Percentiles rank a stretch among this genome's conserved stretches.
These are phyloP conservation scores for Nylanderia fulva DNA, from an alignment of 1,140 invertebrate genomes.

Conservation along the genomic window DNA sequence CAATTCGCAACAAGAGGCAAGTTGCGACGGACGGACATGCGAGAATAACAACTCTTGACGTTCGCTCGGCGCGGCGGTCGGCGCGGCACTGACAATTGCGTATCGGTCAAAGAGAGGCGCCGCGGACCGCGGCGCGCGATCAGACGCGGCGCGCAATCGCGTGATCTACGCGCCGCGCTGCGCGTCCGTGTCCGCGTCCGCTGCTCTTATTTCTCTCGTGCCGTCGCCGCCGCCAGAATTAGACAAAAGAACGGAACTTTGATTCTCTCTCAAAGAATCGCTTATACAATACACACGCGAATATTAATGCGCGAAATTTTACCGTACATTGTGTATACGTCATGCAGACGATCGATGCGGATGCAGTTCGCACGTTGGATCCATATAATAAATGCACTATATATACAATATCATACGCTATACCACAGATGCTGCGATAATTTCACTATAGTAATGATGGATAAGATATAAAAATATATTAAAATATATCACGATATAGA, in stretches of 20 bases:
- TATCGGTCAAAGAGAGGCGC: slow-evolving; percentile 66
- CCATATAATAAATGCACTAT: too few relatives aligned
- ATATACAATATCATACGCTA: neutral
- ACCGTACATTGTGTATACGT: neutral
- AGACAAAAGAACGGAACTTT: slow-evolving; percentile 65
- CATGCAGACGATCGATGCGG: neutral
- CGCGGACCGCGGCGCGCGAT: slow-evolving; percentile 54
- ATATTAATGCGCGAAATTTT: neutral
- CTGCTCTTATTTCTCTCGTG: too few relatives aligned
- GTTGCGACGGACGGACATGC: too few relatives aligned
- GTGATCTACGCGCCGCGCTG: slow-evolving; percentile 64
- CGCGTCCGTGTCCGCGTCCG: neutral
- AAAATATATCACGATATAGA: too few relatives aligned
- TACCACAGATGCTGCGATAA: neutral
- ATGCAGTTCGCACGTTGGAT: neutral
- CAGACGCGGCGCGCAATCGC: slow-evolving; percentile 68
- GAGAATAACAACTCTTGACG: neutral
- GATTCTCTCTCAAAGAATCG: slow-evolving; percentile 28
- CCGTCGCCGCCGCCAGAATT: slow-evolving; percentile 60
- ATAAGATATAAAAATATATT: too few relatives aligned
- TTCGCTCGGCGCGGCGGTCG: slow-evolving; percentile 63
- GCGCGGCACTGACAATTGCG: slow-evolving; percentile 73
- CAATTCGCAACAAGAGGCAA: neutral
- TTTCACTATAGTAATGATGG: too few relatives aligned
- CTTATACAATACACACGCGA: neutral